Evolutionary conservation across 1,140 invertebrate species (phyloP).

Genomic region (Leptoteleia sp.): DNA sequence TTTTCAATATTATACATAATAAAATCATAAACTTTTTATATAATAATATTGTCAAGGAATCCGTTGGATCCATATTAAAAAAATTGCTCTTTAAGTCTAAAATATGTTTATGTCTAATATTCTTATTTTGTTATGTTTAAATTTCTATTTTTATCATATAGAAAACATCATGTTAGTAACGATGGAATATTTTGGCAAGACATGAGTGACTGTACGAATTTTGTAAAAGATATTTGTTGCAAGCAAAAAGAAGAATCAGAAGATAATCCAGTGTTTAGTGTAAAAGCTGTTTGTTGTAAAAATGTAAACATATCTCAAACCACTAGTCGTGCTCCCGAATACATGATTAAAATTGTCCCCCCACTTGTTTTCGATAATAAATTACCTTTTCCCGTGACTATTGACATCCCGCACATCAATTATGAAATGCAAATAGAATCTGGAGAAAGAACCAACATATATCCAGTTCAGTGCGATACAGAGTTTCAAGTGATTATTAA

Average conservation of each 20-base stretch:
- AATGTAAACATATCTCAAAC: slow-evolving; percentile 71
- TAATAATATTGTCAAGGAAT: too few species aligned
- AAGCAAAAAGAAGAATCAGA: slow-evolving; percentile 82
- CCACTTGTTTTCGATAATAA: slow-evolving; percentile 89
- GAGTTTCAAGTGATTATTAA: slow-evolving; percentile 84
- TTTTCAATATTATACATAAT: too few species aligned
- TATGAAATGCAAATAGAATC: slow-evolving; percentile 85
- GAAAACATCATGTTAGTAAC: slow-evolving; percentile 86
- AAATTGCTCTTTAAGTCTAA: too few species aligned
- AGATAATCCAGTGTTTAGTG: slow-evolving; percentile 83
- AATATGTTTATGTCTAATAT: too few species aligned
- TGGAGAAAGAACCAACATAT: slow-evolving; percentile 86
- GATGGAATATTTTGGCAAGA: slow-evolving; percentile 91
- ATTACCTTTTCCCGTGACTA: slow-evolving; percentile 86
- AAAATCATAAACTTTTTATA: too few species aligned
- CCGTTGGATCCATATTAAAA: too few species aligned
- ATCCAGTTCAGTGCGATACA: slow-evolving; percentile 84
- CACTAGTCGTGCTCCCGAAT: slow-evolving; percentile 85
- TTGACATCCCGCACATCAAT: slow-evolving; percentile 81
- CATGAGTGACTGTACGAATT: slow-evolving; percentile 84
- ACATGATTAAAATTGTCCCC: slow-evolving; percentile 86
- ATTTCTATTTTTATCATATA: too few species aligned
- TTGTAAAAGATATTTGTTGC: slow-evolving; percentile 84
- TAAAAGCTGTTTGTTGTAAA: slow-evolving; percentile 82
- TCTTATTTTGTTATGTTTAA: too few species aligned